Conservation (phyloP, 2,113 vertebrate species). For the Origma solitaria region DNA sequence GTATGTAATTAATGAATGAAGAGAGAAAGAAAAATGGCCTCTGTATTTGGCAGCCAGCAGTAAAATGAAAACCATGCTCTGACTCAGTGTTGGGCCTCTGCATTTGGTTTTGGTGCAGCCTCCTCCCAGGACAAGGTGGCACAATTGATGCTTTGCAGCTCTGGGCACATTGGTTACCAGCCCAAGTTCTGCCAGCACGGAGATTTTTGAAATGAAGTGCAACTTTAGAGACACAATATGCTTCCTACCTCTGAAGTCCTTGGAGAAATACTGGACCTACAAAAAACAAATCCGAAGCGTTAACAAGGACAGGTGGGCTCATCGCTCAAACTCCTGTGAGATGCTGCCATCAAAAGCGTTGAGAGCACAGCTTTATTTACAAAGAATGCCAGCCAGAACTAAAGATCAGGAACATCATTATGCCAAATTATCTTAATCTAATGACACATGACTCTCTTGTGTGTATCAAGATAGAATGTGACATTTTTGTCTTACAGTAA, state of each 20-base stretch:
- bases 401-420: background rate
- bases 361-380: background rate
- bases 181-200: background rate
- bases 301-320: background rate
- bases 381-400: background rate
- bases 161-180: background rate
- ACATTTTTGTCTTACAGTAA: background rate
- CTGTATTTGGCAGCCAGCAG: background rate
- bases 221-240: background rate
- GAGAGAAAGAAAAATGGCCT: background rate
- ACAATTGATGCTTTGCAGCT: background rate
- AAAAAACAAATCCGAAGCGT: background rate
- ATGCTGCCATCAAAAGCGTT: background rate
- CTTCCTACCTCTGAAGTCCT: background rate
- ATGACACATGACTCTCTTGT: background rate
- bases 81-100: background rate
- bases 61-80: background rate
- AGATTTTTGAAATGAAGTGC: background rate
- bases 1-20: background rate
- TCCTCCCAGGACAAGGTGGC: background rate
- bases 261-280: background rate
- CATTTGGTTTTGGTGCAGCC: background rate
- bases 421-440: background rate
- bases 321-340: background rate
- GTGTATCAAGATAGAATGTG: background rate